Base-by-base conservation (phyloP, 2,888 invertebrate species). In the Xanthorhoe designata region DNA sequence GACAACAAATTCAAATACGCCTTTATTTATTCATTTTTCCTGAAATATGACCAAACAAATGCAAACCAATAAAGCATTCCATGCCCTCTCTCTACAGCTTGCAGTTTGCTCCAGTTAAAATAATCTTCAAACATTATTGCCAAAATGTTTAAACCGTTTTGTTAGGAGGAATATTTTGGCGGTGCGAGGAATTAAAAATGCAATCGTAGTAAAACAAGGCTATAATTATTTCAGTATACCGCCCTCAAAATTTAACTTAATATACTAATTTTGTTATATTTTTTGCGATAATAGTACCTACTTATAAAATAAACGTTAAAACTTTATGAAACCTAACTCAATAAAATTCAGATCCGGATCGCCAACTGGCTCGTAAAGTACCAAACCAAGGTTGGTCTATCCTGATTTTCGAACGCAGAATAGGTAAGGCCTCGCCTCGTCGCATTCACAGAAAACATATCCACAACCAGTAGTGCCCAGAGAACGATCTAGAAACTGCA, bases 361-460 rank as follows among this genome's bases (percentile, higher is more conserved):
- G 54, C 61, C 56, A 56, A 57, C 55, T 61, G 32, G 60, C 53
- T 61, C 19, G 49, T 63, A 42, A 52, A 50, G 17, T 49, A 52
- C 15, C 65, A 70, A 70, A 52, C 15, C 65, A 70, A 70, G 71
- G 66, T 62, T 58, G 50, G 64, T 69, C 67, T 66, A 51, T 66
- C 54, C 72, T 61, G 59, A 56, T 64, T 58, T 64, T 55, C 61
- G 54, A 47, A 61, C 24, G 38, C 19, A 71, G 74, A 72, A 73
- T 72, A 58, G 60, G 69, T 69, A 56, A 72, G 78, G 75, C 74
- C 79, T 85, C 83, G 83, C 77, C 60, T 70, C 75, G 80, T 71
- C 72, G 73, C 57, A 50, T 60, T 51, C 60, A 55, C 58, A 51
- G 53, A 59, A 59, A 38, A 24, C 18, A 38, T 49, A 54, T 19